Evolutionary conservation across 35 echinoderm and acorn worm genomes (phyloP).

Genomic region (Eucidaris tribuloides): DNA sequence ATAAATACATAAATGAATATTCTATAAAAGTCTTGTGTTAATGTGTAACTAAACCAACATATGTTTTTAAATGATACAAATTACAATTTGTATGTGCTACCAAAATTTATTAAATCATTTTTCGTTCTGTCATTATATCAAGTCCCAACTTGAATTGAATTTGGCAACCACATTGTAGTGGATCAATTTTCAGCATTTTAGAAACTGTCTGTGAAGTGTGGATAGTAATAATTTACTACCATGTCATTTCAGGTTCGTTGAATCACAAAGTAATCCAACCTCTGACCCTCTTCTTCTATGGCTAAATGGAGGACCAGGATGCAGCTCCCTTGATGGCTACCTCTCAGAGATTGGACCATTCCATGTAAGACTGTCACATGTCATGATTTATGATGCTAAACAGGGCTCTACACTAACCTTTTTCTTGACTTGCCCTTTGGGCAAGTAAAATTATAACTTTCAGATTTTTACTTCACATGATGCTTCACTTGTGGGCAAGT

Average conservation of each 20-base stretch:
- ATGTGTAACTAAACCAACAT: too few species aligned
- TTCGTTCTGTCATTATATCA: too few species aligned
- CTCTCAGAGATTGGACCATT: slow-evolving; percentile 87
- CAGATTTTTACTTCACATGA: too few species aligned
- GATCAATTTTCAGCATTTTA: neutral
- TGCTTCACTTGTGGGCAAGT: too few species aligned
- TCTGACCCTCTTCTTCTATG: slow-evolving; percentile 87
- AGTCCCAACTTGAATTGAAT: neutral
- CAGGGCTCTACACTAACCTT: too few species aligned
- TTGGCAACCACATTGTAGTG: neutral
- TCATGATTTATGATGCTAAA: too few species aligned
- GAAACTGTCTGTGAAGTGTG: neutral
- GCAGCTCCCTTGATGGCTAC: slow-evolving; percentile 85
- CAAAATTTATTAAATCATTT: too few species aligned
- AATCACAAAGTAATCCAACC: slow-evolving; percentile 72
- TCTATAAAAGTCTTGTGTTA: too few species aligned
- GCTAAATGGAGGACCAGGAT: slow-evolving; percentile 97
- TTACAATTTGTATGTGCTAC: too few species aligned
- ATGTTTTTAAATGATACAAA: too few species aligned
- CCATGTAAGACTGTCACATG: slow-evolving; percentile 70
- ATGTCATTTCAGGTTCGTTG: slow-evolving; percentile 80
- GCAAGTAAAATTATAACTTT: neutral
- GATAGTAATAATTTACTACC: neutral
- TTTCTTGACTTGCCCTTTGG: too few species aligned
- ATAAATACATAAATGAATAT: too few species aligned